Base-by-base conservation (phyloP, 2,888 invertebrate species). In the Pyrrhia umbra region DNA sequence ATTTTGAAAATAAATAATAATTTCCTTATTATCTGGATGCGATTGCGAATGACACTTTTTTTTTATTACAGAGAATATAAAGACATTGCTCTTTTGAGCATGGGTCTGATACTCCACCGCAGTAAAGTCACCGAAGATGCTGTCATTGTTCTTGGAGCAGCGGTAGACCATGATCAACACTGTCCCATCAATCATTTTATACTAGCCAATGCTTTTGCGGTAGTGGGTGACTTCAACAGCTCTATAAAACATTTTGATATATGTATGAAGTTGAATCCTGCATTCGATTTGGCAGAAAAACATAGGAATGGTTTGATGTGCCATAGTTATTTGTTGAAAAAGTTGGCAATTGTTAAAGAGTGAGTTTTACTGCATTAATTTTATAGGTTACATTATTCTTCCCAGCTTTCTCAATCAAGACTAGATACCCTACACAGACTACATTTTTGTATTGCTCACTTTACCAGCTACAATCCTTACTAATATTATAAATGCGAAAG, bases 101-200 rank as follows among this genome's bases (percentile, higher is more conserved):
- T 98, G 84, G 98, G 97, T 0, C 96, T 97, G 43, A 95, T 97
- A 73, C 92, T 98, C 13, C 97, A 97, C 81, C 96, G 96, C 46
- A 96, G 96, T 49, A 94, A 95, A 69, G 95, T 95, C 78, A 95
- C 96, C 1, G 96, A 96, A 67, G 97, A 98, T 88, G 97, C 97
- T 0, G 95, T 96, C 0, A 95, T 96, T 66, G 95, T 98, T 46
- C 93, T 97, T 0, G 96, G 96, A 78, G 96, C 97, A 15, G 97
- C 97, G 0, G 95, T 97, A 10, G 97, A 97, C 82, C 96, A 97
- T 79, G 96, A 96, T 43, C 96, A 96, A 0, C 91, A 94, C 16
- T 95, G 95, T 77, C 91, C 96, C 2, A 90, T 95, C 43, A 96
- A 95, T 71, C 96, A 97, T 86, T 96, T 97, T 79, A 96, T 96